Percentiles rank a stretch among this genome's conserved stretches.
These are phyloP conservation scores for Protonemura montana DNA, from an alignment of 2,888 invertebrate species.

Conservation along the genomic window DNA sequence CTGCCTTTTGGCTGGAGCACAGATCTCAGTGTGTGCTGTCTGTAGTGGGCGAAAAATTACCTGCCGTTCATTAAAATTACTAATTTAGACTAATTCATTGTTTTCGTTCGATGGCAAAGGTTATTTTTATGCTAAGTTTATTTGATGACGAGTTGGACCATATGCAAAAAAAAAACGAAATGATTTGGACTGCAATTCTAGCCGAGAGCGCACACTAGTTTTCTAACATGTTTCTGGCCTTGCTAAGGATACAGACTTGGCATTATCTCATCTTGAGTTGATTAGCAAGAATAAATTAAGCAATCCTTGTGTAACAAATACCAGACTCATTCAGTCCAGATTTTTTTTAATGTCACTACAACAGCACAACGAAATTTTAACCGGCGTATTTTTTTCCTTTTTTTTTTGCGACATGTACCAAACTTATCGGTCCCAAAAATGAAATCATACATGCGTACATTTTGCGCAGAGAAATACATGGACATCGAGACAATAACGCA, in stretches of 20 bases:
- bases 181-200: background rate
- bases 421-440: no score
- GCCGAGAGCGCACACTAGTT: background rate
- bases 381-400: no score
- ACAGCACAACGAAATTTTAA: background rate
- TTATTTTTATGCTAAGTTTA: no score
- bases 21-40: background rate
- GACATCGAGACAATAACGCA: background rate
- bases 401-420: no score
- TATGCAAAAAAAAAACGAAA: background rate
- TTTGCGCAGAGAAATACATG: background rate
- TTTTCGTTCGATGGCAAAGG: no score
- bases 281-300: background rate
- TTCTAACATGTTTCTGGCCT: background rate
- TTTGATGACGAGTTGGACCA: background rate
- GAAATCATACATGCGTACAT: background rate
- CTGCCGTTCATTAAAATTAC: background rate
- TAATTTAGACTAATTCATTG: constrained; percentile 1
- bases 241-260: background rate
- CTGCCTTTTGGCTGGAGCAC: background rate
- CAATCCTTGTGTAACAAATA: background rate
- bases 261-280: background rate
- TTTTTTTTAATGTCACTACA: background rate
- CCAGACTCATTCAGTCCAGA: background rate
- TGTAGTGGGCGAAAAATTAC: background rate